phyloP scores from a whole-genome alignment of 2,113 vertebrate genomes.

The Gorilla gorilla region DNA sequence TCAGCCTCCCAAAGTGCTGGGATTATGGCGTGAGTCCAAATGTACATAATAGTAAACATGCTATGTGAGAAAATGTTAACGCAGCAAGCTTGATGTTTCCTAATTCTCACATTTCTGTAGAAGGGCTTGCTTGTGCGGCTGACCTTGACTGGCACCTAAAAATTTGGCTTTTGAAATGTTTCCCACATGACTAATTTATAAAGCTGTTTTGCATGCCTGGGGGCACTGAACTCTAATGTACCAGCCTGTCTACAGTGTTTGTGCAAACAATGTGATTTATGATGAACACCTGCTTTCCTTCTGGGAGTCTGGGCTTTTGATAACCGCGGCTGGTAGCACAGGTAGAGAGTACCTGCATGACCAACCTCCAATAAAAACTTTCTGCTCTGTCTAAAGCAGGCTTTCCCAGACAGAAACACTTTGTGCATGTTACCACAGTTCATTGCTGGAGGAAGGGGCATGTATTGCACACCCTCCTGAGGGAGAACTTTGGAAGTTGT shows the following conservation, averaged over 20 bases:
- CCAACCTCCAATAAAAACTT: background rate
- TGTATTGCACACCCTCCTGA: background rate
- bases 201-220: background rate
- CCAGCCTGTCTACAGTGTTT: background rate
- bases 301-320: background rate
- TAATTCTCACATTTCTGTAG: background rate
- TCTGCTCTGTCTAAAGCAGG: background rate
- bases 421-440: accelerated
- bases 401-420: background rate
- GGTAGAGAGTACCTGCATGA: background rate
- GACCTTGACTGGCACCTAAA: background rate
- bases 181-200: background rate
- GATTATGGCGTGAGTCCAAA: too few species aligned
- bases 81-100: background rate
- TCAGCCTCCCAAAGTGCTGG: too few species aligned
- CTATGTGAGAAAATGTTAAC: background rate
- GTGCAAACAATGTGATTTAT: background rate
- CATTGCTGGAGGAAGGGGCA: background rate
- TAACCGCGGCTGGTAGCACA: background rate
- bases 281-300: background rate
- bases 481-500: background rate
- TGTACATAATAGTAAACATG: background rate
- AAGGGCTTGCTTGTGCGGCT: background rate
- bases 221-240: background rate
- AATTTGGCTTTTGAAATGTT: background rate